Evolutionary conservation across 2,113 vertebrate genomes (phyloP).

Genomic region (Forbesichthys agassizii): DNA sequence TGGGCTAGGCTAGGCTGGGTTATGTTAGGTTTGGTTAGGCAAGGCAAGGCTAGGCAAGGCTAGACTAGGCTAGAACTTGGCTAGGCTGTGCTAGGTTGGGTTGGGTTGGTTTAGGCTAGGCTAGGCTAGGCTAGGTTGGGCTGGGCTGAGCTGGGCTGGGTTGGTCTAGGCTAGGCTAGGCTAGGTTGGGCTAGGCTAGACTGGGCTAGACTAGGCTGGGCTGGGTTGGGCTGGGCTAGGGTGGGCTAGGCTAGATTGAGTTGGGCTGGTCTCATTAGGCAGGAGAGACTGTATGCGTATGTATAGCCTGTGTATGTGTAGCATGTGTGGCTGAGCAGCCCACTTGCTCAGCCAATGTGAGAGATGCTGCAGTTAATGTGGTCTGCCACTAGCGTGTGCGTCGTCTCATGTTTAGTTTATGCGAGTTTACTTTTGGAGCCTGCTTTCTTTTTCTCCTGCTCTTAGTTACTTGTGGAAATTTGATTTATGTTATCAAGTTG

Average conservation of each 20-base stretch:
- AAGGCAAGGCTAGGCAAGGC: too few species aligned
- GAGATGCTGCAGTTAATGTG: conserved; percentile 40
- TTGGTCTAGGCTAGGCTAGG: conserved; percentile 34
- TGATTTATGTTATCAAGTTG: conserved; percentile 65
- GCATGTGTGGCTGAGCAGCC: too few species aligned
- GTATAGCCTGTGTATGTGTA: too few species aligned
- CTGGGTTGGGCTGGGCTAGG: conserved; percentile 49
- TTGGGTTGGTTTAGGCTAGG: not conserved
- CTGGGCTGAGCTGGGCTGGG: too few species aligned
- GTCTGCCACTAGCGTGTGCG: not conserved
- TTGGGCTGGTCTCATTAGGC: not conserved
- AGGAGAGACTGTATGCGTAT: not conserved
- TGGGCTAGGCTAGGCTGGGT: too few species aligned
- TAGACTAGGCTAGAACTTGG: too few species aligned
- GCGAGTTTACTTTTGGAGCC: conserved; percentile 41
- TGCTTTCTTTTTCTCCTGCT: conserved; percentile 36
- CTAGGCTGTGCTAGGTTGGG: too few species aligned
- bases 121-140: conserved; percentile 56
- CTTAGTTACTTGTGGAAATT: conserved; percentile 55
- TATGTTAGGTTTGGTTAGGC: too few species aligned
- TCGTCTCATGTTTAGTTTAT: not conserved
- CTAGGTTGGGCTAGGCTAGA: conserved; percentile 55
- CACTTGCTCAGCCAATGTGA: conserved; percentile 35
- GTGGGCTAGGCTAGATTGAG: conserved; percentile 40
- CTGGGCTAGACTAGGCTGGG: not conserved